These are phyloP conservation scores for Solea solea DNA, from an alignment of 2,113 vertebrate species.

Conservation along the genomic window DNA sequence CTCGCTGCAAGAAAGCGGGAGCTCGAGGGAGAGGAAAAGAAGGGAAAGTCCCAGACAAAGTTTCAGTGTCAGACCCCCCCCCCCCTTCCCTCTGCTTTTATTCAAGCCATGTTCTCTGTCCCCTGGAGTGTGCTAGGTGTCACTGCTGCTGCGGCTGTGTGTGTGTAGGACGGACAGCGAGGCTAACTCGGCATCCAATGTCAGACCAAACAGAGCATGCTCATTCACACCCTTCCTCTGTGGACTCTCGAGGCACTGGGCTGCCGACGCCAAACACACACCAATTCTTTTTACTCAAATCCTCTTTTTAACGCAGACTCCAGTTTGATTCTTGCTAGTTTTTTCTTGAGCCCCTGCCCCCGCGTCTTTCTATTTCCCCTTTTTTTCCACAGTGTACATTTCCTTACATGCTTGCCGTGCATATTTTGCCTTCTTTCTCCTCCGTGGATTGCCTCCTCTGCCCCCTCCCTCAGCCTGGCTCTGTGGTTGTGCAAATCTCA, in stretches of 20 bases:
- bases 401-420: constrained; percentile 7
- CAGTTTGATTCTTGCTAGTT: not conserved
- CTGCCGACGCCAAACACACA: constrained; percentile 23
- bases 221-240: constrained; percentile 36
- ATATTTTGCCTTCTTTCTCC: constrained; percentile 40
- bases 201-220: constrained; percentile 62
- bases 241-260: not conserved
- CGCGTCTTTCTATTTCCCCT: not conserved
- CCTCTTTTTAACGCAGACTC: constrained; percentile 1
- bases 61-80: constrained; percentile 12
- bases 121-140: constrained; percentile 57
- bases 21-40: not conserved
- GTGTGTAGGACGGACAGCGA: constrained; percentile 11
- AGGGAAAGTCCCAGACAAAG: constrained; percentile 61
- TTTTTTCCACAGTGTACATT: not conserved
- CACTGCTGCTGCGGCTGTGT: constrained; percentile 57
- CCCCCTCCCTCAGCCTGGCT: constrained; percentile 17
- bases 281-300: constrained; percentile 15
- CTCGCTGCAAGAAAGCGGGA: constrained; percentile 1
- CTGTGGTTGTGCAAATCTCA: constrained; percentile 67
- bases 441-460: constrained; percentile 30
- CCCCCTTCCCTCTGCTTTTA: constrained; percentile 7
- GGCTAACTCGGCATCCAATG: constrained; percentile 53
- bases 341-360: not conserved
- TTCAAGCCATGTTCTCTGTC: constrained; percentile 40